Evolutionary conservation across 2,888 invertebrate species (phyloP), one percentile per base, ranked within the genome.

Genomic region (Melanophora roralis): DNA sequence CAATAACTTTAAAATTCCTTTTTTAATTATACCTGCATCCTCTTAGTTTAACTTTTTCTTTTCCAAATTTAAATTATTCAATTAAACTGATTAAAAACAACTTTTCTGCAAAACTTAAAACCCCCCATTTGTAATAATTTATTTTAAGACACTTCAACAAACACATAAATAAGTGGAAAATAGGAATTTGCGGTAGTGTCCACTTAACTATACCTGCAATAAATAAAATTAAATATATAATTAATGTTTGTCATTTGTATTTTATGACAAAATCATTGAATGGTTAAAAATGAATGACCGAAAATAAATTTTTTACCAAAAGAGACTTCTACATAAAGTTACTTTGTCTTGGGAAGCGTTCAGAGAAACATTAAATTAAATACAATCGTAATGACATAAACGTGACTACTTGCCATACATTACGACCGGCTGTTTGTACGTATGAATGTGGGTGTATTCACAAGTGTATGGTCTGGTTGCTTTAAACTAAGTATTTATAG

Each of bases 331-430:
- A 27, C 6, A 6, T 27, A 6, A n/a, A n/a, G n/a, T n/a, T 27
- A 32, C 55, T 68, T 53, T n/a, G 16, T 62, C 34, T 55, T 62
- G 8, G n/a, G 36, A 65, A 45, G 69, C 45, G 38, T 59, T 51
- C 38, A 57, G 69, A 55, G 69, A 57, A 78, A 78, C 73, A 78
- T 80, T 80, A 72, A 80, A 80, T 80, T 80, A 80, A 76, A 73
- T 57, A 76, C 57, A 76, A 64, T 67, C 57, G 51, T 71, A 80
- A 73, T 64, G 68, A 73, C 64, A 59, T 62, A 73, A 72, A 80
- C 80, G 80, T 80, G 80, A 76, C 80, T 68, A 68, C 67, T 68
- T 57, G 80, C 64, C 80, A 76, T 80, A 45, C 19, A 75, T 69
- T 78, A 59, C 36, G 27, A 45, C 45, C 19, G 16, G 19, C 19